Conservation (phyloP, 2,797 vertebrate species). For the Allobates femoralis region DNA sequence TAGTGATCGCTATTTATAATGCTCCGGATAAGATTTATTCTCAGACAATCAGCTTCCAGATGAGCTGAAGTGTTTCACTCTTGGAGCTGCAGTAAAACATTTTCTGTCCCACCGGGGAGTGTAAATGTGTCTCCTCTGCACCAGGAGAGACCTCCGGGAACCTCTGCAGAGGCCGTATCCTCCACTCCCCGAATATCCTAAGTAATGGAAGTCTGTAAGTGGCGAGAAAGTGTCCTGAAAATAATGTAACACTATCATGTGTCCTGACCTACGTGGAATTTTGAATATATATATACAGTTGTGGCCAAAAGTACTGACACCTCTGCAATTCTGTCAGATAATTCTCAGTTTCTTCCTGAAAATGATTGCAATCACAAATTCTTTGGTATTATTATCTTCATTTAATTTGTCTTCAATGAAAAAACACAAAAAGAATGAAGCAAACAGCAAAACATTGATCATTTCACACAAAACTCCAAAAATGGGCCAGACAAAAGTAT, state of each 20-base stretch:
- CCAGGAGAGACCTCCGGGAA: slow-evolving; percentile 69
- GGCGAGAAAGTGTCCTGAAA: background rate
- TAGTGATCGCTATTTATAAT: slow-evolving; percentile 54
- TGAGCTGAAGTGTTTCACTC: slow-evolving; percentile 37
- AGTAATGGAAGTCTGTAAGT: slow-evolving; percentile 65
- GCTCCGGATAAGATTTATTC: slow-evolving; percentile 53
- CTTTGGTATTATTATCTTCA: no score
- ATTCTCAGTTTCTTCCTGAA: no score
- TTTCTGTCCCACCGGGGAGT: slow-evolving; percentile 68
- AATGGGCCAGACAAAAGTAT: no score
- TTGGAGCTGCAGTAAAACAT: slow-evolving; percentile 66
- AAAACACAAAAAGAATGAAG: no score
- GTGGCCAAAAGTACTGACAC: no score
- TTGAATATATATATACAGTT: background rate
- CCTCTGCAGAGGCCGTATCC: slow-evolving; percentile 65
- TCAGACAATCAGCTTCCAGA: slow-evolving; percentile 63
- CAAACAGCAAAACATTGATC: no score
- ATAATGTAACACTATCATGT: background rate
- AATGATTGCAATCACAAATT: no score
- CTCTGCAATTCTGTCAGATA: no score
- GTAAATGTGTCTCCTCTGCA: slow-evolving; percentile 68
- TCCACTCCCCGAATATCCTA: slow-evolving; percentile 63
- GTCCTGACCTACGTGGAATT: background rate
- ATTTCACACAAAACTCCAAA: no score
- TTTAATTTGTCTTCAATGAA: no score